Evolutionary conservation across 2,888 invertebrate species (phyloP).

Genomic region (Artemia sinica): DNA sequence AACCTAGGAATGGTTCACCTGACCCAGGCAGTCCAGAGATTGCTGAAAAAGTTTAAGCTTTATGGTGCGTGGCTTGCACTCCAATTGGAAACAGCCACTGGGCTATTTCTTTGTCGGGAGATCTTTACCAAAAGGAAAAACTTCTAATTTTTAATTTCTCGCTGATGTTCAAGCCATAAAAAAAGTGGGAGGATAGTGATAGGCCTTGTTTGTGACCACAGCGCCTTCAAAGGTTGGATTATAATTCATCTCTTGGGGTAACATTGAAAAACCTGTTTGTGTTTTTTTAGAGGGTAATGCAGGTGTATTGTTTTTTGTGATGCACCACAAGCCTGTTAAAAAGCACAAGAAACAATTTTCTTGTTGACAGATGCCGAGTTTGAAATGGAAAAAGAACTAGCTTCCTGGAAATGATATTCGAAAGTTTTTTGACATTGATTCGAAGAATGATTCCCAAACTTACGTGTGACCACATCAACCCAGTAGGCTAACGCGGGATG

Average conservation of each 20-base stretch:
- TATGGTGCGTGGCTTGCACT: conserved; percentile 2
- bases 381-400: conserved; percentile 9
- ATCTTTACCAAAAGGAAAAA: not conserved
- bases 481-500: not conserved
- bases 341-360: conserved; percentile 6
- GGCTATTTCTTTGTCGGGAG: conserved; percentile 10
- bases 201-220: conserved; percentile 6
- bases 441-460: conserved; percentile 9
- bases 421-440: not conserved
- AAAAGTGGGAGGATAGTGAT: not conserved
- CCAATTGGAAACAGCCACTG: conserved; percentile 9
- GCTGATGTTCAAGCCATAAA: not conserved
- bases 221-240: conserved; percentile 6
- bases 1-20: not conserved
- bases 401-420: not conserved
- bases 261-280: not conserved
- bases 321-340: conserved; percentile 5
- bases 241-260: not conserved
- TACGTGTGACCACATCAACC: not conserved
- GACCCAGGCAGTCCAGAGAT: not conserved
- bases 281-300: not conserved
- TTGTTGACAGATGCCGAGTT: not conserved
- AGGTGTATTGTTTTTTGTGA: conserved; percentile 10
- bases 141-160: not conserved
- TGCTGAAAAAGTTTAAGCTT: not conserved